A percentile compares a stretch with the other conserved stretches of the same genome.
Conservation (phyloP, 2,797 vertebrate genomes). For the Gymnodraco acuticeps region DNA sequence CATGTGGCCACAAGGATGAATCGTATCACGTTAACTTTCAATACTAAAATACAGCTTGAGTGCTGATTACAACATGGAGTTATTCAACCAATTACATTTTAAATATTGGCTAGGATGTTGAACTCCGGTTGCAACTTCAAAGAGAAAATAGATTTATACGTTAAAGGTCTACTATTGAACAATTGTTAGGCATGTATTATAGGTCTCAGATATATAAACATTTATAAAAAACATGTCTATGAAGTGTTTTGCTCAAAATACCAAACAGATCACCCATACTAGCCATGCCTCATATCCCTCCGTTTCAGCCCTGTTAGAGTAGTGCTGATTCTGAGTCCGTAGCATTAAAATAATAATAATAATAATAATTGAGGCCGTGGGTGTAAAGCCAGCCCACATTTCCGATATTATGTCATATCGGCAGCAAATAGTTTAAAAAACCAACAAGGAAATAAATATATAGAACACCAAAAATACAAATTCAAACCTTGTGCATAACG, state of each 20-base stretch:
- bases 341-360: too few relatives aligned
- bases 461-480: neutral
- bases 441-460: neutral
- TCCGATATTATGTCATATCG: too few relatives aligned
- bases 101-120: neutral
- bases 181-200: too few relatives aligned
- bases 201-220: too few relatives aligned
- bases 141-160: conserved; percentile 13
- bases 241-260: too few relatives aligned
- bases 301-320: too few relatives aligned
- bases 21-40: neutral
- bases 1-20: conserved; percentile 49
- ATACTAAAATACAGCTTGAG: neutral
- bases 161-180: conserved; percentile 6
- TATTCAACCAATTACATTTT: neutral
- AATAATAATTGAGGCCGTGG: too few relatives aligned
- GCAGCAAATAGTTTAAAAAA: neutral
- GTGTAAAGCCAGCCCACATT: too few relatives aligned
- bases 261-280: too few relatives aligned
- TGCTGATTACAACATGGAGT: neutral
- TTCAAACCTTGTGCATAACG: neutral
- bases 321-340: too few relatives aligned
- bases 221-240: too few relatives aligned
- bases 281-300: too few relatives aligned
- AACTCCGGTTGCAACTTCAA: conserved; percentile 14